Evolutionary conservation across 2,797 vertebrate genomes (phyloP).

Genomic region (Discoglossus pictus): DNA sequence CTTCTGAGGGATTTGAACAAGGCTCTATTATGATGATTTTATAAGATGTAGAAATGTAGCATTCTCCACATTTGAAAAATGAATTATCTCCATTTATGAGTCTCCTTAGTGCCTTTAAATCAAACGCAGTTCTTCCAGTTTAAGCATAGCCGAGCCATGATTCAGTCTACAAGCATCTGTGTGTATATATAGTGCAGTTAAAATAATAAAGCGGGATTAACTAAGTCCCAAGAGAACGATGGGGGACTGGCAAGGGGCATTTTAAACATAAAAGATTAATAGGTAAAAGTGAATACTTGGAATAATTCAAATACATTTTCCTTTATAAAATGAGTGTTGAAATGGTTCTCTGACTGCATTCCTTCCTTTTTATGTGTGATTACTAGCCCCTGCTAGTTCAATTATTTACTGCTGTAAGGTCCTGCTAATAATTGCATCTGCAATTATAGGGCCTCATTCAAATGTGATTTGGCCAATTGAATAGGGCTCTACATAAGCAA

Average conservation of each 20-base stretch:
- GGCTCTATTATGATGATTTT: conserved; percentile 10
- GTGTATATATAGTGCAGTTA: conserved; percentile 6
- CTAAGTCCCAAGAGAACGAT: not conserved
- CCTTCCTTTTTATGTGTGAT: too few relatives aligned
- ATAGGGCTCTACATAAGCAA: too few relatives aligned
- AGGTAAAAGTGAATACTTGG: conserved; percentile 11
- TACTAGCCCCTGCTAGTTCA: too few relatives aligned
- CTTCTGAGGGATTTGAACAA: conserved; percentile 5
- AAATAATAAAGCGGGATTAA: conserved; percentile 10
- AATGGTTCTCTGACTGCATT: too few relatives aligned
- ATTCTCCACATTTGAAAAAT: conserved; percentile 32
- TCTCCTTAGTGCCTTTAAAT: conserved; percentile 37
- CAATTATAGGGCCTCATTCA: too few relatives aligned
- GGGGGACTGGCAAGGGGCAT: conserved; percentile 7
- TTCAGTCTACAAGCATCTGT: conserved; percentile 37
- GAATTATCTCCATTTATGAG: conserved; percentile 47
- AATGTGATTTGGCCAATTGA: too few relatives aligned
- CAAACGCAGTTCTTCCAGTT: conserved; percentile 44
- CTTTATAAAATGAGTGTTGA: conserved; percentile 3
- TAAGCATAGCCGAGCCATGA: conserved; percentile 25
- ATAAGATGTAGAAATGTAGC: conserved; percentile 19
- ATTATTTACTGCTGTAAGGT: too few relatives aligned
- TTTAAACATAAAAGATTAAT: not conserved
- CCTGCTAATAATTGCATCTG: too few relatives aligned
- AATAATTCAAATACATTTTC: conserved; percentile 34